Conservation (phyloP, 2,113 vertebrate genomes). For the Agapornis roseicollis region DNA sequence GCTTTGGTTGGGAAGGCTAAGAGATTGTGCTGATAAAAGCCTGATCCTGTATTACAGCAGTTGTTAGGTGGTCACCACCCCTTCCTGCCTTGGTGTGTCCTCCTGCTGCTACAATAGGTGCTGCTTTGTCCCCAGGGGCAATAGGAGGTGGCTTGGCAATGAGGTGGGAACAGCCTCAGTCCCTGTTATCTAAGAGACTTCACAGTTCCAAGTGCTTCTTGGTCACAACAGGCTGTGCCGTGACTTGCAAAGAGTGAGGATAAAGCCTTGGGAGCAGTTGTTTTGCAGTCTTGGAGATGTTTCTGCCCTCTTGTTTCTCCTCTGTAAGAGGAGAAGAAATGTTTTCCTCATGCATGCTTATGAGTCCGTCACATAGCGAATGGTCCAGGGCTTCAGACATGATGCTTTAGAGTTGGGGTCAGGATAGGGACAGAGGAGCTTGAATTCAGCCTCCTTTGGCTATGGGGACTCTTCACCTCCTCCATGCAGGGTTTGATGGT, state of each 20-base stretch:
- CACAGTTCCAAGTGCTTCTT: fast-evolving
- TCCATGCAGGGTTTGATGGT: not conserved
- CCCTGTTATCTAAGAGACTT: not conserved
- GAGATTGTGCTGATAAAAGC: not conserved
- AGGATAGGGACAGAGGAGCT: not conserved
- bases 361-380: not conserved
- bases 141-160: not conserved
- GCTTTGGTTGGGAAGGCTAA: not conserved
- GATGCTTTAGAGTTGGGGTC: not conserved
- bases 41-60: not conserved
- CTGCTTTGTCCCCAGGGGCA: not conserved
- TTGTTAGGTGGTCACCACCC: not conserved
- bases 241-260: not conserved
- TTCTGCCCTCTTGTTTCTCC: no score
- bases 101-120: slow-evolving; percentile 17
- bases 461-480: not conserved
- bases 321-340: not conserved
- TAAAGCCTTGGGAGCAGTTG: not conserved
- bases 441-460: not conserved
- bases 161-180: not conserved
- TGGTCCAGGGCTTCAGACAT: not conserved
- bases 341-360: not conserved
- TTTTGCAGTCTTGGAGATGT: not conserved
- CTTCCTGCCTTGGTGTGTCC: not conserved
- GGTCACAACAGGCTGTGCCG: not conserved